phyloP scores from a whole-genome alignment of 2,113 vertebrate genomes.

The Erinaceus europaeus region DNA sequence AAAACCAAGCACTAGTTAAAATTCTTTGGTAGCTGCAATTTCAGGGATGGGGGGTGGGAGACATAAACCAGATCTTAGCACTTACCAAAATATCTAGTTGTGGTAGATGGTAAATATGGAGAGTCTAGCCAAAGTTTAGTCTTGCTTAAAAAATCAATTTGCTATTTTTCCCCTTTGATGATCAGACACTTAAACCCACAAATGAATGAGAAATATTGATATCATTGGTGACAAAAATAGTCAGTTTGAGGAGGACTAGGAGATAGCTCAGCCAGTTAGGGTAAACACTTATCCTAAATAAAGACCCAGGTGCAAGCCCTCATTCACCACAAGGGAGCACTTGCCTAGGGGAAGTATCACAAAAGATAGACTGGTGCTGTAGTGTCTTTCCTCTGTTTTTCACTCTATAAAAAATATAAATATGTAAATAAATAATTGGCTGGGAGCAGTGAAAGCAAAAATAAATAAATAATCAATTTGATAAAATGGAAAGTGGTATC shows the following conservation, averaged over 20 bases:
- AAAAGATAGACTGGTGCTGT: too few species aligned
- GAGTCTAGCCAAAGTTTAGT: background rate
- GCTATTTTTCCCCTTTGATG: background rate
- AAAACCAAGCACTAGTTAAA: background rate
- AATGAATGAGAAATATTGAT: background rate
- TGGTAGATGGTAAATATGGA: background rate
- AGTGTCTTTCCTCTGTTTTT: too few species aligned
- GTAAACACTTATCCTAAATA: too few species aligned
- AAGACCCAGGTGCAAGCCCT: too few species aligned
- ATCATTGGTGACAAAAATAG: background rate
- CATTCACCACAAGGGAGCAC: too few species aligned
- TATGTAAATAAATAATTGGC: too few species aligned
- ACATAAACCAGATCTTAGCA: background rate
- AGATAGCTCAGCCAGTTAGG: too few species aligned
- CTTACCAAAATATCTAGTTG: background rate
- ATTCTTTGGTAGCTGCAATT: background rate
- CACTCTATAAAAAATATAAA: too few species aligned
- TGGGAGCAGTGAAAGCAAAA: too few species aligned
- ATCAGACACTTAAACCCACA: background rate
- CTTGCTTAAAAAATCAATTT: slow-evolving; percentile 30
- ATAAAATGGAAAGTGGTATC: background rate
- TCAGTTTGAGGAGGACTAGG: too few species aligned
- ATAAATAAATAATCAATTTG: background rate
- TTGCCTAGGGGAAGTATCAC: too few species aligned
- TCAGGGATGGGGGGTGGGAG: slow-evolving; percentile 53